Evolutionary conservation across 1,140 invertebrate genomes (phyloP), one percentile per base, ranked within the genome.

Genomic region (Cherax quadricarinatus): DNA sequence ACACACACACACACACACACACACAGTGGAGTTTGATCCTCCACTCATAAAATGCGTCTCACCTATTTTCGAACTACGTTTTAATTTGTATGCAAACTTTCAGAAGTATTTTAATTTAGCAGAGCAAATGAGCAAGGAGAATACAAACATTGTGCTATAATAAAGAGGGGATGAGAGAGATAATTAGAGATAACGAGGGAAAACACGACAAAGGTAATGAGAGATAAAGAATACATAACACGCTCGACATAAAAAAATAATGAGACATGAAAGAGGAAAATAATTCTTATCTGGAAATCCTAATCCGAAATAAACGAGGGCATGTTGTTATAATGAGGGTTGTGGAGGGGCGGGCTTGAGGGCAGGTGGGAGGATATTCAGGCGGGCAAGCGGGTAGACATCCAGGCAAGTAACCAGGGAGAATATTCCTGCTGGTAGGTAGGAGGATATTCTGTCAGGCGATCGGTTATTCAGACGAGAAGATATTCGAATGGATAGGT

Each of bases 251-350:
- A 82, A 14, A 49, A 49, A 82, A 49, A 53, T 82, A 82, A 82
- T 82, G 51, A 82, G 80, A 82, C 49, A 82, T 82, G 80, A 53
- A 41, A 82, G 57, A 82, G 80, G 41, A 82, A 41, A 53, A 57
- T 24, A 82, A 82, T 82, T 82, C 80, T 41, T 82, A 57, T 82
- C 41, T 82, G 51, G 80, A 82, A 82, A 82, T 82, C 80, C 80
- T 82, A 82, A 49, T 82, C 80, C 49, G 57, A 53, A 82, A 82
- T 82, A 82, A 82, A 82, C 80, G 49, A 82, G 49, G 57, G 80
- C 21, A 49, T 57, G 80, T 82, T 14, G 80, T 82, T 82, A n/a
- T 82, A 82, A 82, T 82, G 80, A 82, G 80, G 57, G 80, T n/a
- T 57, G 80, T 6, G 21, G 80, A 49, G 21, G 80, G 80, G 57